Evolutionary conservation across 30 jellyfish, hydroid and myxozoan genomes (phyloP), one percentile per base, ranked within the genome.

Genomic region (Sanderia malayensis): DNA sequence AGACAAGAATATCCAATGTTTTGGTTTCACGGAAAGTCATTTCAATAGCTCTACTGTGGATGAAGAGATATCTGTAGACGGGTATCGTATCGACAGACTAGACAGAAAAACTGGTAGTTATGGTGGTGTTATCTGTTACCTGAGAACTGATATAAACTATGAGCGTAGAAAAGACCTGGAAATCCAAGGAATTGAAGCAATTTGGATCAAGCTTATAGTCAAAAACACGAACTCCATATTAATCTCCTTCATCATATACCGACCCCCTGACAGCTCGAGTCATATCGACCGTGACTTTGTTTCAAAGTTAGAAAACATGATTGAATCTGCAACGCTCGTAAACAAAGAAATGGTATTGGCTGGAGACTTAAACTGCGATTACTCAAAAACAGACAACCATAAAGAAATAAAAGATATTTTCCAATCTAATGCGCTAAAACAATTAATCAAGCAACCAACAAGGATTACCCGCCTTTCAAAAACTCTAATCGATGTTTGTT

Each of bases 281-380:
- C 57, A 73, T 19, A 73, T 57, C 20, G 63, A 52, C 76, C 18
- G 57, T 28, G 67, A 27, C 57, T 55, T 73, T 64, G 45, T n/a
- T 13, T 58, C 55, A 52, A 73, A 58, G 47, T 73, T 73, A 44
- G 86, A 73, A 32, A 2, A 47, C 31, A 73, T 73, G 86, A 73
- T 73, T 47, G 75, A 73, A 58, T 44, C 25, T 27, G 86, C 58
- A 1, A 52, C 33, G 76, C 17, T 55, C 41, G 58, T 53, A 73
- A 72, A 57, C 61, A 73, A 73, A 13, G 86, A 73, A 73, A 72
- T 72, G 10, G 76, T 73, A 72, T 73, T 73, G 79, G 76, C 57
- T 52, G 86, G 86, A 57, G 86, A 73, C 66, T 55, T 58, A 32
- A 73, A 33, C 76, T 73, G 86, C n/a, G 86, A 58, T 58, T 73